Evolutionary conservation across 2,113 vertebrate genomes (phyloP).

Genomic region (Dryoscopus gambensis): DNA sequence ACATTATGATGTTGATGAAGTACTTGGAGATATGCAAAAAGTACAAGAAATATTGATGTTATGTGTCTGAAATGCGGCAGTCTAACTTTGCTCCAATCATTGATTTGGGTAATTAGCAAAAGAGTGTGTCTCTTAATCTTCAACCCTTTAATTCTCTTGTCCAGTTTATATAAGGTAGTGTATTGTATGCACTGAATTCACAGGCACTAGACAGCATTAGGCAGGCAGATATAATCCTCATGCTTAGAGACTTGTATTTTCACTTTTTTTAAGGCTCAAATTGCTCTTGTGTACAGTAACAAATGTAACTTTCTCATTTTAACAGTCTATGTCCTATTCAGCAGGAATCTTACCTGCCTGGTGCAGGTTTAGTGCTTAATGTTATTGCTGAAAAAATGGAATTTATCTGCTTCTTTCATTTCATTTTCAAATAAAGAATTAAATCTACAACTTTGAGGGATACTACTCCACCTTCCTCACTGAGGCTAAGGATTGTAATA

Average conservation of each 20-base stretch:
- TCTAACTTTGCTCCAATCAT: not conserved
- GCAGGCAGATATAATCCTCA: not conserved
- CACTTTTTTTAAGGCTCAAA: not conserved
- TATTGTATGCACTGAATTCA: not conserved
- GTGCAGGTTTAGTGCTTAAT: not conserved
- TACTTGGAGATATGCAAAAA: not conserved
- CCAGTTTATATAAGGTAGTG: not conserved
- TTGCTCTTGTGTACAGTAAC: not conserved
- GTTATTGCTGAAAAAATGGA: not conserved
- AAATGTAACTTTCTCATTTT: not conserved
- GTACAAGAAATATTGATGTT: not conserved
- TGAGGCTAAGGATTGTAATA: not conserved
- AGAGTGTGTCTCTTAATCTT: not conserved
- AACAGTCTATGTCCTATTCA: not conserved
- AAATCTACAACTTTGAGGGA: not conserved
- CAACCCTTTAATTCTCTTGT: not conserved
- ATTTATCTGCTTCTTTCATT: not conserved
- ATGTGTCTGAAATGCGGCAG: not conserved
- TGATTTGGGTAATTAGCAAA: not conserved
- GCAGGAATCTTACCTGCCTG: not conserved
- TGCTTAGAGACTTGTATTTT: not conserved
- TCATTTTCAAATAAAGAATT: not conserved
- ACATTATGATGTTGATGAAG: not conserved
- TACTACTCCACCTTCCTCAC: fast-evolving
- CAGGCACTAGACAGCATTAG: not conserved